A percentile compares a stretch with the other conserved stretches of the same genome.
phyloP scores from a whole-genome alignment of 2,888 invertebrate genomes.

The Drosophila quinaria region DNA sequence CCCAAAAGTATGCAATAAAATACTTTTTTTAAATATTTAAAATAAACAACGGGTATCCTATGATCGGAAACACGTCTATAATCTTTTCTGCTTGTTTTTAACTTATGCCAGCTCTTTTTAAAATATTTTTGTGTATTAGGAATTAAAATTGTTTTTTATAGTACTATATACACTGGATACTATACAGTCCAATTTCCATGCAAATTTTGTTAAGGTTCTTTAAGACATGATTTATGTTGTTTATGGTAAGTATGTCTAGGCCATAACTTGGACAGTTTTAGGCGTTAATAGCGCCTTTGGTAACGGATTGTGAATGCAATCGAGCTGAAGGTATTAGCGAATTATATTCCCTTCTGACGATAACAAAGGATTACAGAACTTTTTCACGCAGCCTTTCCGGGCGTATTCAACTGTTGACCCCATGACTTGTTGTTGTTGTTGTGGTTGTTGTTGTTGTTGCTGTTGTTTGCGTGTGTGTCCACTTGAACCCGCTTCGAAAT shows the following conservation, averaged over 20 bases:
- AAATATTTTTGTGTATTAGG: too few relatives aligned
- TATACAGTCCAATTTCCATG: neutral
- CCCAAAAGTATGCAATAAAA: too few relatives aligned
- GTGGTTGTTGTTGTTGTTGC: slow-evolving; percentile 19
- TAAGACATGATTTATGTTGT: slow-evolving; percentile 7
- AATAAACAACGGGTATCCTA: too few relatives aligned
- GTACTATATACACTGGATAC: too few relatives aligned
- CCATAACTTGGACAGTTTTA: slow-evolving; percentile 2
- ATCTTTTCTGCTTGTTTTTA: too few relatives aligned
- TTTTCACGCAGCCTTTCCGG: slow-evolving; percentile 62
- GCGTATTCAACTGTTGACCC: slow-evolving; percentile 65
- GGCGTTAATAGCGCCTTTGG: slow-evolving; percentile 21
- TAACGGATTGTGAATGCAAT: slow-evolving; percentile 27
- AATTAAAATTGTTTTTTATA: too few relatives aligned
- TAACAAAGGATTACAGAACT: slow-evolving; percentile 68
- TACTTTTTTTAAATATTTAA: too few relatives aligned
- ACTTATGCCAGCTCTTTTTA: too few relatives aligned
- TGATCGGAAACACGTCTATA: too few relatives aligned
- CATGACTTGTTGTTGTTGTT: slow-evolving; percentile 30
- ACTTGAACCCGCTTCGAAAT: slow-evolving; percentile 58
- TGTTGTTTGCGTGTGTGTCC: slow-evolving; percentile 55
- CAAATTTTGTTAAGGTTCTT: neutral
- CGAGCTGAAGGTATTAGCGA: slow-evolving; percentile 38
- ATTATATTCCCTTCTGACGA: slow-evolving; percentile 35
- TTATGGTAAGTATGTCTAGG: neutral